Conservation (phyloP, 2,888 invertebrate genomes). For the Malacosoma neustria region DNA sequence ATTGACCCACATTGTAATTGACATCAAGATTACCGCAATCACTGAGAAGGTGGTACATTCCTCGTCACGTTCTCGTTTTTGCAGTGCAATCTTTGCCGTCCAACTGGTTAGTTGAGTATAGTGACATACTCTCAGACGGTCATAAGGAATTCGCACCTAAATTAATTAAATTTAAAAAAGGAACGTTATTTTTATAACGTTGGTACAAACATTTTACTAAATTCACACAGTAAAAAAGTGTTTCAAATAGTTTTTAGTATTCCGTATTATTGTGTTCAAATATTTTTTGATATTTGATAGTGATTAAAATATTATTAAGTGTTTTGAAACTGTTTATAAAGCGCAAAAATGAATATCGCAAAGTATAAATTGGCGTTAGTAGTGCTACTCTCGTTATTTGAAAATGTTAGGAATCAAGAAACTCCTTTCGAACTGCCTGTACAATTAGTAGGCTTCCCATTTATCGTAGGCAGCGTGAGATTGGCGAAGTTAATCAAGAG, state of each 20-base stretch:
- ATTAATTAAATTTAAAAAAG: slow-evolving; percentile 2
- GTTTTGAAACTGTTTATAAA: background rate
- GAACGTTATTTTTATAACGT: background rate
- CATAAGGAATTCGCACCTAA: slow-evolving; percentile 3
- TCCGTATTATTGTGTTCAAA: slow-evolving; percentile 1
- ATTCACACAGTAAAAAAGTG: no score
- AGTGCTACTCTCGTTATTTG: background rate
- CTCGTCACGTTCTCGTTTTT: slow-evolving; percentile 33
- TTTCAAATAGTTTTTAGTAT: no score
- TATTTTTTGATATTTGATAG: background rate
- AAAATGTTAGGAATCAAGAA: slow-evolving; percentile 34
- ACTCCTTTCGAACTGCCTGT: slow-evolving; percentile 85
- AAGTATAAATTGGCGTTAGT: background rate
- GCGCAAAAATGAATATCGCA: background rate
- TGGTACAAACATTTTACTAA: no score
- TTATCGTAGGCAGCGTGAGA: slow-evolving; percentile 85
- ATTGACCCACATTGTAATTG: slow-evolving; percentile 24
- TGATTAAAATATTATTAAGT: background rate
- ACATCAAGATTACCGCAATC: slow-evolving; percentile 16
- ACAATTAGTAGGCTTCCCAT: slow-evolving; percentile 89
- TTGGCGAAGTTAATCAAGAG: slow-evolving; percentile 89
- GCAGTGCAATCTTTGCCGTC: slow-evolving; percentile 31
- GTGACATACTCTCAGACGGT: slow-evolving; percentile 5
- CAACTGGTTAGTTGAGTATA: slow-evolving; percentile 22
- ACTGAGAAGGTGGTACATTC: slow-evolving; percentile 29